Percentiles rank a stretch among this genome's conserved stretches.
These are phyloP conservation scores for Odocoileus virginianus DNA, from an alignment of 2,113 vertebrate species.

Conservation along the genomic window DNA sequence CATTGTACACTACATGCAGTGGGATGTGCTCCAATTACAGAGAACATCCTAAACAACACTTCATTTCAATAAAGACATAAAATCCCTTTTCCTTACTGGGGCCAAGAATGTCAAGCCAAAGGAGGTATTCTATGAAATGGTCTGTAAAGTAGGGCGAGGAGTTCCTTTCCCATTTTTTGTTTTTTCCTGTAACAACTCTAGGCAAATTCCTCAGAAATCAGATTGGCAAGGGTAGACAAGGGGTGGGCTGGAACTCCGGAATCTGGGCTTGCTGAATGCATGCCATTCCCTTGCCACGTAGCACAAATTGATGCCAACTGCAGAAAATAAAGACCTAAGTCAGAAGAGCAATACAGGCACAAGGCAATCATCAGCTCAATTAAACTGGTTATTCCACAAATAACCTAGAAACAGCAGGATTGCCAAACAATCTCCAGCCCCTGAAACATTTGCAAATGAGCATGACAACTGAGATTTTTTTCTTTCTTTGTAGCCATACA, in stretches of 20 bases:
- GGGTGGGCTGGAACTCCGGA: constrained; percentile 58
- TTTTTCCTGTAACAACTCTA: constrained; percentile 11
- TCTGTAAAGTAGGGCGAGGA: constrained; percentile 22
- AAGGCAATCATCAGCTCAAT: constrained; percentile 65
- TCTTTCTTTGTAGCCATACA: constrained; percentile 71
- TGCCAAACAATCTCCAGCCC: constrained; percentile 58
- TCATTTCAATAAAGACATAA: constrained; percentile 26
- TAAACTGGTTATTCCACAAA: constrained; percentile 76
- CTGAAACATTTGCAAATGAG: constrained; percentile 77
- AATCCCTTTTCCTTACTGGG: background rate
- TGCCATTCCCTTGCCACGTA: constrained; percentile 59
- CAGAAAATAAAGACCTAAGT: constrained; percentile 65
- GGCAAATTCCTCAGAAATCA: constrained; percentile 72
- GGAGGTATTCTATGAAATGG: constrained; percentile 27
- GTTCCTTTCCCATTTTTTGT: background rate
- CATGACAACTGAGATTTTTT: constrained; percentile 69
- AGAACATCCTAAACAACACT: constrained; percentile 35
- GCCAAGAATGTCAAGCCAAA: background rate
- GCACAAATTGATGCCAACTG: constrained; percentile 48
- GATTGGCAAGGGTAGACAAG: constrained; percentile 59
- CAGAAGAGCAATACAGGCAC: constrained; percentile 49
- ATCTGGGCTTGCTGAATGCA: constrained; percentile 56
- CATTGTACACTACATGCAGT: constrained; percentile 16
- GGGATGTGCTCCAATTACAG: constrained; percentile 45
- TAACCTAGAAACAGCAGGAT: constrained; percentile 74